A percentile compares a stretch with the other conserved stretches of the same genome.
Conservation (phyloP, 2,888 invertebrate genomes). For the Hoplodrina blanda region DNA sequence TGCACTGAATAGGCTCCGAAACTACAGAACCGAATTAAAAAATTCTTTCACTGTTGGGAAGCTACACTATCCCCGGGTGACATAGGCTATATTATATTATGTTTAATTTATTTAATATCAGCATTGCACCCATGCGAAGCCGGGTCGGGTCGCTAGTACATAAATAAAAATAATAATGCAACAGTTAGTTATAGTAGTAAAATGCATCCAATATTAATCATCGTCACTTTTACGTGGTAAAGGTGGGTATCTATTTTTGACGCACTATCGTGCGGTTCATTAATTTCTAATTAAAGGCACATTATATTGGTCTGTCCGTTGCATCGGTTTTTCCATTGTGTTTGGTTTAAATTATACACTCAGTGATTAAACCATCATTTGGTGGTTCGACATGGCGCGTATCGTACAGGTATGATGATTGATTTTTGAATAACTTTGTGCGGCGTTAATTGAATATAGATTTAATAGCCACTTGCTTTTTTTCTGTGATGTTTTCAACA, state of each 20-base stretch:
- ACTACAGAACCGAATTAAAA: too few relatives aligned
- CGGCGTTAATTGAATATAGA: background rate
- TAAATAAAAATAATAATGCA: too few relatives aligned
- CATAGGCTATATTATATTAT: too few relatives aligned
- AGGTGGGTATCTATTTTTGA: background rate
- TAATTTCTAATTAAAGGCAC: conserved; percentile 50
- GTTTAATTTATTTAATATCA: too few relatives aligned
- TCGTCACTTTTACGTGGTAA: background rate
- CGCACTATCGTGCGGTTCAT: conserved; percentile 30
- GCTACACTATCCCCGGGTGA: too few relatives aligned
- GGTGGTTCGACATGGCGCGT: conserved; percentile 45
- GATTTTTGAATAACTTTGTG: background rate
- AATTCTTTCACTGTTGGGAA: too few relatives aligned
- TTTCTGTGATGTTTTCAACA: background rate
- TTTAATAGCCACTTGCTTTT: too few relatives aligned
- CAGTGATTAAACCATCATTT: conserved; percentile 42
- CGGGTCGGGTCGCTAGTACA: too few relatives aligned
- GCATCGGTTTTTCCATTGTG: conserved; percentile 44
- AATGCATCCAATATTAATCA: background rate
- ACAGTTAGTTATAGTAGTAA: too few relatives aligned
- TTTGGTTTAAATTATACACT: conserved; percentile 42
- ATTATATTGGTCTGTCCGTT: conserved; percentile 13
- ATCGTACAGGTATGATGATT: conserved; percentile 46
- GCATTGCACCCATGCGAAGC: too few relatives aligned
- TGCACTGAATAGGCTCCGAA: too few relatives aligned